Percentiles rank a stretch among this genome's conserved stretches.
These are phyloP conservation scores for Falco novaeseelandiae DNA, from an alignment of 2,797 vertebrate genomes.

Conservation along the genomic window DNA sequence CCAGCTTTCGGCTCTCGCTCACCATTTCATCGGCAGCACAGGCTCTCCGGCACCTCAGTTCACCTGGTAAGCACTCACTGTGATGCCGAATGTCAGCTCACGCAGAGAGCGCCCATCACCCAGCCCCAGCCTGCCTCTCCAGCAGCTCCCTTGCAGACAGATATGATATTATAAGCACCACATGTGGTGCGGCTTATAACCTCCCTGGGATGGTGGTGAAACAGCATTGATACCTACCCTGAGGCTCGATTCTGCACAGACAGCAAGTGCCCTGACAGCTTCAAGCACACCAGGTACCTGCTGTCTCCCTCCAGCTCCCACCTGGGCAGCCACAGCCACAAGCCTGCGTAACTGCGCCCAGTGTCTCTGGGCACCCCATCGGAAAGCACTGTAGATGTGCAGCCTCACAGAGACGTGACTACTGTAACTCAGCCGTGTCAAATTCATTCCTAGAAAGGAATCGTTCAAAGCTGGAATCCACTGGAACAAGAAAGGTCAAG, in stretches of 20 bases:
- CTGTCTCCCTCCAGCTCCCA: background rate
- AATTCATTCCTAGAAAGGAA: background rate
- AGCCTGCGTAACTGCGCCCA: background rate
- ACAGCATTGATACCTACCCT: background rate
- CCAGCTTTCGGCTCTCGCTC: background rate
- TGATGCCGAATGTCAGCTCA: background rate
- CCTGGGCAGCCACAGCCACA: accelerated
- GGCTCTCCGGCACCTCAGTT: background rate
- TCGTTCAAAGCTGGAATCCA: background rate
- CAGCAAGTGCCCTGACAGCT: accelerated
- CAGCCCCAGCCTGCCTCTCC: background rate
- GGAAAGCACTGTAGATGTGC: background rate
- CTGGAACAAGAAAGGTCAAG: background rate
- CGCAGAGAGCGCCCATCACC: background rate
- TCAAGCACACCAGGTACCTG: background rate
- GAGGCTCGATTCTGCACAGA: background rate
- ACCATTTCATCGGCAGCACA: background rate
- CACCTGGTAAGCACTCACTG: background rate
- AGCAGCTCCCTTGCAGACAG: background rate
- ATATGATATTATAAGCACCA: background rate
- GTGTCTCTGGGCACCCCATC: background rate
- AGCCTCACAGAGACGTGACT: background rate
- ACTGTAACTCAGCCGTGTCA: background rate
- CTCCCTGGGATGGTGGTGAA: background rate
- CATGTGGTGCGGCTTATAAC: background rate